Conservation (phyloP, 2,888 invertebrate species). For the Lordiphosa fenestrarum region DNA sequence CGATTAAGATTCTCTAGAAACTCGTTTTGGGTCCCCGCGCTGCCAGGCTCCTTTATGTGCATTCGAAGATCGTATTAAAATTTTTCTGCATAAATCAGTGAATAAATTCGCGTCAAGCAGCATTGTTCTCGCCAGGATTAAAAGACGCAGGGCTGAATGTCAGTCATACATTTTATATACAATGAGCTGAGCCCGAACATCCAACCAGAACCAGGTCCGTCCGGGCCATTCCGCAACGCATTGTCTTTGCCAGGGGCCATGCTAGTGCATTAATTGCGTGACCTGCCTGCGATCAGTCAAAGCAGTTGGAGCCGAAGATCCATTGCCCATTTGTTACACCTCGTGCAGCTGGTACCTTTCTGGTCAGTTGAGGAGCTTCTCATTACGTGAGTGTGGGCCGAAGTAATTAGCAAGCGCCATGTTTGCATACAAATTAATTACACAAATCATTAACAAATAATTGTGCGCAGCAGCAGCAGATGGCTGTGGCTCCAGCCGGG, state of each 20-base stretch:
- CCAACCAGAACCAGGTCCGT: neutral
- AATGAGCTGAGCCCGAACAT: constrained; percentile 1
- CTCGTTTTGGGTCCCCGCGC: constrained; percentile 7
- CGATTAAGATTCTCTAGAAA: constrained; percentile 11
- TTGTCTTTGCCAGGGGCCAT: constrained; percentile 1
- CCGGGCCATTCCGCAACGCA: constrained; percentile 8
- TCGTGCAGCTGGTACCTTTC: constrained; percentile 42
- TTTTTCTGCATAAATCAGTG: constrained; percentile 23
- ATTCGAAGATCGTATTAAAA: constrained; percentile 17
- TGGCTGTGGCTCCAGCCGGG: neutral
- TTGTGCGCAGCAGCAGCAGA: constrained; percentile 29
- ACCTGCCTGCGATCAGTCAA: neutral
- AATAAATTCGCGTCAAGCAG: constrained; percentile 17
- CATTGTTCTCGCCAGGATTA: constrained; percentile 17
- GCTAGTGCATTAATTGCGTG: too few relatives aligned
- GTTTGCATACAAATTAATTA: constrained; percentile 43
- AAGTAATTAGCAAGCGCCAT: constrained; percentile 2
- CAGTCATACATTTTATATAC: constrained; percentile 8
- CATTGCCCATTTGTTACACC: too few relatives aligned
- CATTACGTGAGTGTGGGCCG: neutral
- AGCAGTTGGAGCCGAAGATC: too few relatives aligned
- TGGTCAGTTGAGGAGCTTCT: constrained; percentile 45
- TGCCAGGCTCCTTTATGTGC: constrained; percentile 7
- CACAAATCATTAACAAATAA: constrained; percentile 51
- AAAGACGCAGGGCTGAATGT: constrained; percentile 8